A percentile compares a stretch with the other conserved stretches of the same genome.
Conservation (phyloP, 1,140 invertebrate species). For the Delia radicum region DNA sequence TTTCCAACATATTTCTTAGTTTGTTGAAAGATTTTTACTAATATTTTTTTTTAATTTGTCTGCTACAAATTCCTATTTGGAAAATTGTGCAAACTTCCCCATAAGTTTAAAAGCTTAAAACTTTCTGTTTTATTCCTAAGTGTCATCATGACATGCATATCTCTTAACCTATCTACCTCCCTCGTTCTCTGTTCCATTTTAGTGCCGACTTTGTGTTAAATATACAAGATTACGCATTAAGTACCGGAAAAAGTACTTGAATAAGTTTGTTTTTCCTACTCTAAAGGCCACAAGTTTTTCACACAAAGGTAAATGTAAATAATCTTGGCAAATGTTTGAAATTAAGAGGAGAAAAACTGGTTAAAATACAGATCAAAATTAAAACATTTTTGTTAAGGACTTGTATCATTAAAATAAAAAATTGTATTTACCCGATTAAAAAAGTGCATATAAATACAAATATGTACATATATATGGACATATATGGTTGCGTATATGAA, state of each 20-base stretch:
- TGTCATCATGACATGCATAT: not conserved
- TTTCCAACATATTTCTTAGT: too few relatives aligned
- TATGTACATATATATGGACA: too few relatives aligned
- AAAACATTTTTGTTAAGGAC: too few relatives aligned
- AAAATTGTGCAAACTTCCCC: not conserved
- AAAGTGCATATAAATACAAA: too few relatives aligned
- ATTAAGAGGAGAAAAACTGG: not conserved
- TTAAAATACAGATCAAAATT: too few relatives aligned
- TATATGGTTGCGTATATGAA: too few relatives aligned
- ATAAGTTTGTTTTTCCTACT: not conserved
- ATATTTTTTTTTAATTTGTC: too few relatives aligned
- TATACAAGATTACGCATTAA: slow-evolving; percentile 1
- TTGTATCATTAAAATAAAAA: too few relatives aligned
- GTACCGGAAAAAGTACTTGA: not conserved
- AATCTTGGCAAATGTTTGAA: not conserved
- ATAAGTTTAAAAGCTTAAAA: not conserved
- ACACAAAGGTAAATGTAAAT: not conserved
- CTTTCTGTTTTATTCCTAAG: not conserved
- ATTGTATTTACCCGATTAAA: too few relatives aligned
- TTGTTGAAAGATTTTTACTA: too few relatives aligned
- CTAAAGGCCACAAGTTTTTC: not conserved
- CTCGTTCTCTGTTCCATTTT: not conserved
- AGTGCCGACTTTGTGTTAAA: not conserved
- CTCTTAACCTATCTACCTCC: not conserved
- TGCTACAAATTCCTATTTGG: not conserved